Evolutionary conservation across 2,113 vertebrate species (phyloP).

Genomic region (Nothobranchius kuhntae): DNA sequence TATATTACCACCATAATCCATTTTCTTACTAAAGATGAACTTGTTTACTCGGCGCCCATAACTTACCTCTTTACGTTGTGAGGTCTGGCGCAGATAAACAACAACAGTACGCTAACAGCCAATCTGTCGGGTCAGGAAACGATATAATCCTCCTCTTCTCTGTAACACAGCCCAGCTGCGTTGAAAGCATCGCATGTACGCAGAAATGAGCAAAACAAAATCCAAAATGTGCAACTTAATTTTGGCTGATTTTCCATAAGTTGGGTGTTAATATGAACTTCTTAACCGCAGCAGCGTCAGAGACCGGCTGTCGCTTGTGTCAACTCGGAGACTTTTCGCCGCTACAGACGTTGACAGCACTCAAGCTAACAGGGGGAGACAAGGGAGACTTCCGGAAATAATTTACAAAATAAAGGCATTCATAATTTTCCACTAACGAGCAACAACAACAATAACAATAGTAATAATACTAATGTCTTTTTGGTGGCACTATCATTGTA

Average conservation of each 20-base stretch:
- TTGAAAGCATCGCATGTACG: no score
- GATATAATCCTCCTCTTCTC: slow-evolving; percentile 8
- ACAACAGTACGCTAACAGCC: neutral
- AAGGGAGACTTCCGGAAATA: slow-evolving; percentile 3
- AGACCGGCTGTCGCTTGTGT: slow-evolving; percentile 3
- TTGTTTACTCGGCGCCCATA: neutral
- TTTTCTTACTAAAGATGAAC: no score
- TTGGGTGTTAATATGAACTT: neutral
- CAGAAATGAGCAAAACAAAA: no score
- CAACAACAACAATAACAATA: neutral
- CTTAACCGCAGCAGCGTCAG: neutral
- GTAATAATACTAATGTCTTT: no score
- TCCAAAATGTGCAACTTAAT: neutral
- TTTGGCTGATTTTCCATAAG: neutral
- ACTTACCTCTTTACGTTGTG: slow-evolving; percentile 29
- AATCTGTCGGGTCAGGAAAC: slow-evolving; percentile 16
- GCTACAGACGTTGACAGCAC: slow-evolving; percentile 2
- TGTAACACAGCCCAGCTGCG: neutral
- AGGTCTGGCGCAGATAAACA: slow-evolving; percentile 22
- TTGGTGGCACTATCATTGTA: no score
- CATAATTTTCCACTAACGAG: neutral
- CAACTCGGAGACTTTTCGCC: neutral
- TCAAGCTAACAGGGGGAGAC: neutral
- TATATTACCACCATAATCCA: neutral
- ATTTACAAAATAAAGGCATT: slow-evolving; percentile 25